Percentiles rank a stretch among this genome's conserved stretches.
These are phyloP conservation scores for Andrena bucephala DNA, from an alignment of 2,888 invertebrate genomes.

Conservation along the genomic window DNA sequence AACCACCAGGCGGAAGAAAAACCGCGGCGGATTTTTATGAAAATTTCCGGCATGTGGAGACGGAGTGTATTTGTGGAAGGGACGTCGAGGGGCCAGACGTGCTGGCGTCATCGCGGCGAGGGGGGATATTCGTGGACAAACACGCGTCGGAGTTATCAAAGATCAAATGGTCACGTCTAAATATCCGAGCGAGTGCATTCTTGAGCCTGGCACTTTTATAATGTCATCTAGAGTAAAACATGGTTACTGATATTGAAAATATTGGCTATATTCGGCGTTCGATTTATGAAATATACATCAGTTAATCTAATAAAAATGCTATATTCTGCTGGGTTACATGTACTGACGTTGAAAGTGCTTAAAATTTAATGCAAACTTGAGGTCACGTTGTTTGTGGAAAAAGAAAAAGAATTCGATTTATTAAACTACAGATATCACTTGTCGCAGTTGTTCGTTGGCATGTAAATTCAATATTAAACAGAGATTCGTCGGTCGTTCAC, in stretches of 20 bases:
- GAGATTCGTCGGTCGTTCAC: too few species aligned
- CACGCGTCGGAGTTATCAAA: constrained; percentile 31
- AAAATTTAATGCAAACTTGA: too few species aligned
- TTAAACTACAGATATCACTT: too few species aligned
- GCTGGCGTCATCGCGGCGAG: constrained; percentile 17
- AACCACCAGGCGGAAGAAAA: constrained; percentile 29
- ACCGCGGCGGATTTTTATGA: constrained; percentile 48
- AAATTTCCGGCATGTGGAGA: constrained; percentile 44
- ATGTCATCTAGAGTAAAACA: too few species aligned
- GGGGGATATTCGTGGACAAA: constrained; percentile 38
- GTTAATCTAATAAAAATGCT: too few species aligned
- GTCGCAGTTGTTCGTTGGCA: too few species aligned
- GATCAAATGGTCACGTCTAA: constrained; percentile 5
- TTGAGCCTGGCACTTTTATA: not conserved
- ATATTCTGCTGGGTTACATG: too few species aligned
- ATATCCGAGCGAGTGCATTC: not conserved
- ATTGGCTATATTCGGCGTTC: not conserved
- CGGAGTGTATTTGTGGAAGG: constrained; percentile 25
- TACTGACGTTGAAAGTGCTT: too few species aligned
- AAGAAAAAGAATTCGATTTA: too few species aligned
- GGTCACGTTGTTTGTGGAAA: too few species aligned
- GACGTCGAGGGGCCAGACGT: not conserved
- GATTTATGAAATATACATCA: not conserved
- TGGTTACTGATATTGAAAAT: not conserved
- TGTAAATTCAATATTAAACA: too few species aligned